phyloP scores from a whole-genome alignment of 35 echinoderm and acorn worm genomes.

The Heliocidaris erythrogramma region DNA sequence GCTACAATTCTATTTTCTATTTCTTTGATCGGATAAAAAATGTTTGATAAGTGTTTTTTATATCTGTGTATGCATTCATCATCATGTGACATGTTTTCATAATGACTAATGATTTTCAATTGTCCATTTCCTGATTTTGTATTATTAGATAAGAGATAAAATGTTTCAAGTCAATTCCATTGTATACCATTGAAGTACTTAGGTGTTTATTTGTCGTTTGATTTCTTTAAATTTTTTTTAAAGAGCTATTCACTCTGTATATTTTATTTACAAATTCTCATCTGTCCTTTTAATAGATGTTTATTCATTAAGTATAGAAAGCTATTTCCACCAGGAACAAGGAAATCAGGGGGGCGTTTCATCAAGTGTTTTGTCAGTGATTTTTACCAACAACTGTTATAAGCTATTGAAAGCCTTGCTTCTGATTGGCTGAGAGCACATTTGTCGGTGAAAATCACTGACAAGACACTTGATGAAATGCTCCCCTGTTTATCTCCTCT shows the following conservation, averaged over 20 bases:
- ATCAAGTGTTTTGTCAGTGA: too few species aligned
- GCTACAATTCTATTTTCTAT: too few species aligned
- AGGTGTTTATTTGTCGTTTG: background rate
- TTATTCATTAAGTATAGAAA: background rate
- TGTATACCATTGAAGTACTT: background rate
- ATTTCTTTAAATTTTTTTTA: background rate
- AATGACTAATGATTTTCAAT: background rate
- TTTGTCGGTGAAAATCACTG: too few species aligned
- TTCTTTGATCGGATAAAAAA: too few species aligned
- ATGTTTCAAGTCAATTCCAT: background rate
- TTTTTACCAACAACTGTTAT: too few species aligned
- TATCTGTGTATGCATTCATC: too few species aligned
- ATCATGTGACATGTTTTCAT: background rate
- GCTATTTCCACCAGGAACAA: background rate
- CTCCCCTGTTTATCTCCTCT: too few species aligned
- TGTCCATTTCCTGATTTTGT: background rate
- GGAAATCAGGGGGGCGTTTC: too few species aligned
- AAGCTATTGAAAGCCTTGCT: too few species aligned
- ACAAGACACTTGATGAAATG: too few species aligned
- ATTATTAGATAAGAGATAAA: background rate
- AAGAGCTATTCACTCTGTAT: background rate
- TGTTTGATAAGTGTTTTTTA: too few species aligned
- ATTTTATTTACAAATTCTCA: background rate
- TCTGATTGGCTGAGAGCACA: too few species aligned
- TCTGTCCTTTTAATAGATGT: background rate